Percentiles rank a stretch among this genome's conserved stretches.
Evolutionary conservation across 2,888 invertebrate genomes (phyloP).

Genomic region (Oegoconia quadripuncta): DNA sequence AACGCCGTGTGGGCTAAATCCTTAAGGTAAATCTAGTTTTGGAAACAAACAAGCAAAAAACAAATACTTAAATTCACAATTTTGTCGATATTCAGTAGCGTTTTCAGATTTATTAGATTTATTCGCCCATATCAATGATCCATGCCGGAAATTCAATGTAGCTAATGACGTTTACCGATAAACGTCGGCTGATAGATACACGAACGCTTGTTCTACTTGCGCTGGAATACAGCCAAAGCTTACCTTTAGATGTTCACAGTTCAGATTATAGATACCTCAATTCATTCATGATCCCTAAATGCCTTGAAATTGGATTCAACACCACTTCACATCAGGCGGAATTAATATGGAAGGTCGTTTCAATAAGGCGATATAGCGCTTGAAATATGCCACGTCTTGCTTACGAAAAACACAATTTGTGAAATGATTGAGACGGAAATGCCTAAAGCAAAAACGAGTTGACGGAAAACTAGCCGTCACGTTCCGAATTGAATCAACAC

Average conservation of each 20-base stretch:
- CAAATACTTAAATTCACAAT: too few species aligned
- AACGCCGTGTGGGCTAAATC: too few species aligned
- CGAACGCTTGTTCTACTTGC: conserved; percentile 58
- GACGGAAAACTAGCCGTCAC: background rate
- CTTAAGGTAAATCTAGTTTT: too few species aligned
- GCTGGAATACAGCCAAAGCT: conserved; percentile 64
- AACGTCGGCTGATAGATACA: too few species aligned
- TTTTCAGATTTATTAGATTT: background rate
- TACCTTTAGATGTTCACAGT: conserved; percentile 40
- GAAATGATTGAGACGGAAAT: background rate
- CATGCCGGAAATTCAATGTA: conserved; percentile 45
- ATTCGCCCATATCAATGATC: background rate
- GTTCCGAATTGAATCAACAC: background rate
- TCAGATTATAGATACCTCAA: conserved; percentile 33
- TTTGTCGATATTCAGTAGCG: background rate
- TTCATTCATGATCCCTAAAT: conserved; percentile 32
- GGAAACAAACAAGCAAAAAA: too few species aligned
- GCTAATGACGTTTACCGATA: conserved; percentile 65
- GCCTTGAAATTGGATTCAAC: background rate
- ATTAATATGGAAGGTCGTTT: conserved; percentile 23
- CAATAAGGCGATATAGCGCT: conserved; percentile 26
- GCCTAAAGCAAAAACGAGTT: background rate
- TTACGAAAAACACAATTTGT: background rate
- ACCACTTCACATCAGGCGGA: conserved; percentile 7
- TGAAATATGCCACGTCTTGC: background rate